Base-by-base conservation (phyloP, 2,888 invertebrate genomes). In the Seira musarum region DNA sequence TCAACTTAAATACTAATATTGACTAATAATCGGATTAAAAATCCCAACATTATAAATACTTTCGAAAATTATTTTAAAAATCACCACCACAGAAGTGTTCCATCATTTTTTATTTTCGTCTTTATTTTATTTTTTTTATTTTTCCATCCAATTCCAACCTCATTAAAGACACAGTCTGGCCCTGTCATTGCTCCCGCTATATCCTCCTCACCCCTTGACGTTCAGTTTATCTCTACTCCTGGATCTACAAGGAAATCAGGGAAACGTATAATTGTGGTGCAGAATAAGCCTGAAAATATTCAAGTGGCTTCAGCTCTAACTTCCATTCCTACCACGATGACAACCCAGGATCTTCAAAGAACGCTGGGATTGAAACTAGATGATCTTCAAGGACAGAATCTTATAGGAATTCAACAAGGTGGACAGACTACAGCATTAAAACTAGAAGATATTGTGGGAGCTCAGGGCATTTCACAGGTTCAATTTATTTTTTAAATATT, bases 341-440 rank as follows among this genome's bases (percentile, higher is more conserved):
- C 86, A 1, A 77, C 84, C 10, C 81, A 80, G 30, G 85, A 86
- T n/a, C 75, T 86, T 17, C 82, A 82, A 61, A 64, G 85, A 17
- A 83, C 83, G 3, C 63, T 86, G 1, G 86, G 86, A n/a, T 71
- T 86, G 13, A 86, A 86, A 69, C 30, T 86, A 15, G 86, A 86
- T 57, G 86, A 86, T 70, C 78, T 86, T 15, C 86, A 86, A 57
- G 83, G 75, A 17, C 84, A 83, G 57, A 83, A 83, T 40, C 67
- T 86, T 3, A 83, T 86, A 19, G 83, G 84, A 8, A 83, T 84
- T 40, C 82, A 82, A 63, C 80, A 82, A 30, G 83, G 85, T 25
- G 85, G 83, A 1, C 70, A 80, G 35, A 76, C 82, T n/a, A 63
- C 85, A 49, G 73, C 85, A 13, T 84, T 86, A 17, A 86, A 86